Conservation (phyloP, 2,113 vertebrate species). For the Podilymbus podiceps region DNA sequence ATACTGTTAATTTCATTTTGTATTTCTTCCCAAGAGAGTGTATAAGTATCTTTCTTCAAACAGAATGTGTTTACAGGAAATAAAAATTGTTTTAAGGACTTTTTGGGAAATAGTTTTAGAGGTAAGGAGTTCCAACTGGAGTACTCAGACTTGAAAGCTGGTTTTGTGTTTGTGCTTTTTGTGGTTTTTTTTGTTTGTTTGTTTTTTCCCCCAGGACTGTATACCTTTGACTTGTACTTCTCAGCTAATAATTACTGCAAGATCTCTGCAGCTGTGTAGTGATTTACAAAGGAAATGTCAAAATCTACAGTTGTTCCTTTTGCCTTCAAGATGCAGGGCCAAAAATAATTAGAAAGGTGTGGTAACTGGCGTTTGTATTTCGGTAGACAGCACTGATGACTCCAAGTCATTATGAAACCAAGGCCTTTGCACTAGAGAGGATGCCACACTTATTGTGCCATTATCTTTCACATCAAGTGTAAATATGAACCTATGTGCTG, state of each 20-base stretch:
- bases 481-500: not conserved
- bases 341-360: not conserved
- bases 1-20: not conserved
- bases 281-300: not conserved
- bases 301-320: not conserved
- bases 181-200: not conserved
- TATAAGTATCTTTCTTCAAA: not conserved
- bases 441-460: not conserved
- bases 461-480: not conserved
- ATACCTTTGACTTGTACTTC: not conserved
- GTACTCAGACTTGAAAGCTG: not conserved
- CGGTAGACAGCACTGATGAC: not conserved
- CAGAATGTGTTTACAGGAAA: not conserved
- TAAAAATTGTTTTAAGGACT: not conserved
- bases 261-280: not conserved
- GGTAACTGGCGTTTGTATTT: not conserved
- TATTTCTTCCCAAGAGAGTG: not conserved
- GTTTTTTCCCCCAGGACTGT: not conserved
- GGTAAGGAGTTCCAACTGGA: not conserved
- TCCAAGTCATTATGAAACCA: not conserved
- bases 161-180: too few species aligned
- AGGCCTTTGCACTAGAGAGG: not conserved
- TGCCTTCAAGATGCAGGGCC: not conserved
- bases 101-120: not conserved
- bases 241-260: not conserved